A percentile compares a stretch with the other conserved stretches of the same genome.
Conservation (phyloP, 2,888 invertebrate genomes). For the Petrophora chlorosata region DNA sequence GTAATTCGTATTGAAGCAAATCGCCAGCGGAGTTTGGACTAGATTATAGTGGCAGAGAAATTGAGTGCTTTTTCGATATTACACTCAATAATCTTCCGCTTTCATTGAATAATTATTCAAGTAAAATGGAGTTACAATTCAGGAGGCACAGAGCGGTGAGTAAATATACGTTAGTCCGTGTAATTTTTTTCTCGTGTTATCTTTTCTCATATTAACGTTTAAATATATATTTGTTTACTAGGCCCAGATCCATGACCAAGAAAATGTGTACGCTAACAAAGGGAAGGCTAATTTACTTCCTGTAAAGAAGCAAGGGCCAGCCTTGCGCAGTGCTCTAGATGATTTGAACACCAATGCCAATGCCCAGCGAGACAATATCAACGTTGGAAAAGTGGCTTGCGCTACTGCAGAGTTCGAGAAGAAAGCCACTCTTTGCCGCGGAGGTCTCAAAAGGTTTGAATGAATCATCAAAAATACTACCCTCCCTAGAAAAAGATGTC, state of each 20-base stretch:
- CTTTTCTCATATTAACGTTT: slow-evolving; percentile 2
- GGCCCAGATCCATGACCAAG: slow-evolving; percentile 68
- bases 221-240: slow-evolving; percentile 20
- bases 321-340: slow-evolving; percentile 69
- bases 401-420: slow-evolving; percentile 69
- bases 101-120: neutral
- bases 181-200: neutral
- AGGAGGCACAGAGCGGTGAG: slow-evolving; percentile 66
- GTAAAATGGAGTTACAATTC: slow-evolving; percentile 61
- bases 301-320: slow-evolving; percentile 59
- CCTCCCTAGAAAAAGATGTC: slow-evolving; percentile 12
- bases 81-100: slow-evolving; percentile 23
- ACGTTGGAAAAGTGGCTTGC: slow-evolving; percentile 61
- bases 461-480: slow-evolving; percentile 23
- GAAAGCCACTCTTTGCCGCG: slow-evolving; percentile 55
- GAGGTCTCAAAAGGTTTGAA: slow-evolving; percentile 53
- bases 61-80: slow-evolving; percentile 24
- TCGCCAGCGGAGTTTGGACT: neutral
- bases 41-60: slow-evolving; percentile 8
- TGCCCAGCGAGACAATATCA: slow-evolving; percentile 56
- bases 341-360: slow-evolving; percentile 72
- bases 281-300: slow-evolving; percentile 59
- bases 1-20: neutral
- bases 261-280: slow-evolving; percentile 62
- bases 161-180: slow-evolving; percentile 19